These are phyloP conservation scores for Mus spicilegus DNA, from an alignment of 2,113 vertebrate species.

Conservation along the genomic window DNA sequence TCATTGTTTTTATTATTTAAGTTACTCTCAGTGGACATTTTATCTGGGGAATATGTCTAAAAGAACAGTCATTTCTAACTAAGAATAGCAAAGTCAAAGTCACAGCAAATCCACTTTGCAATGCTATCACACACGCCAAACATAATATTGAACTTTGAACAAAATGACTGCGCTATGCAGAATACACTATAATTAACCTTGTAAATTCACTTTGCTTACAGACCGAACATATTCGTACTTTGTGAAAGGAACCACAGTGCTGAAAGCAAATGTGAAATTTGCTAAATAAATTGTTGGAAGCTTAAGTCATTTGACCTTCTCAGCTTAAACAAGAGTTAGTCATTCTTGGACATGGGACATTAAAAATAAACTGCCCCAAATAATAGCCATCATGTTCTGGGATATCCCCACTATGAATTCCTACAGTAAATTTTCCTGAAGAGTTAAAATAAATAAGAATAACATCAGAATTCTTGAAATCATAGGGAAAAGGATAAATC, in stretches of 20 bases:
- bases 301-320: constrained; percentile 72
- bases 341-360: constrained; percentile 76
- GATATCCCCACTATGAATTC: constrained; percentile 55
- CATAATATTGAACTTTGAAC: constrained; percentile 75
- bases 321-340: constrained; percentile 77
- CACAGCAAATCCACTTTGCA: constrained; percentile 63
- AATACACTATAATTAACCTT: constrained; percentile 74
- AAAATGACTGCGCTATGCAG: constrained; percentile 62
- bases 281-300: constrained; percentile 74
- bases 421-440: constrained; percentile 49
- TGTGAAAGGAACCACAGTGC: constrained; percentile 61
- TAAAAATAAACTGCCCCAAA: constrained; percentile 74
- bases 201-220: constrained; percentile 64
- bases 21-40: constrained; percentile 52
- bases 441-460: constrained; percentile 65
- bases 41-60: constrained; percentile 45
- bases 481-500: background rate
- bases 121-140: constrained; percentile 73
- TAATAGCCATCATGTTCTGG: constrained; percentile 60
- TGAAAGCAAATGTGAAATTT: constrained; percentile 75
- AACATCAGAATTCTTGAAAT: constrained; percentile 33
- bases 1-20: constrained; percentile 30
- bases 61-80: constrained; percentile 67
- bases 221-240: constrained; percentile 9
- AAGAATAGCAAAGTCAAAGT: constrained; percentile 62